phyloP scores from a whole-genome alignment of 2,888 invertebrate species.

The Hypselothyrea guttata region DNA sequence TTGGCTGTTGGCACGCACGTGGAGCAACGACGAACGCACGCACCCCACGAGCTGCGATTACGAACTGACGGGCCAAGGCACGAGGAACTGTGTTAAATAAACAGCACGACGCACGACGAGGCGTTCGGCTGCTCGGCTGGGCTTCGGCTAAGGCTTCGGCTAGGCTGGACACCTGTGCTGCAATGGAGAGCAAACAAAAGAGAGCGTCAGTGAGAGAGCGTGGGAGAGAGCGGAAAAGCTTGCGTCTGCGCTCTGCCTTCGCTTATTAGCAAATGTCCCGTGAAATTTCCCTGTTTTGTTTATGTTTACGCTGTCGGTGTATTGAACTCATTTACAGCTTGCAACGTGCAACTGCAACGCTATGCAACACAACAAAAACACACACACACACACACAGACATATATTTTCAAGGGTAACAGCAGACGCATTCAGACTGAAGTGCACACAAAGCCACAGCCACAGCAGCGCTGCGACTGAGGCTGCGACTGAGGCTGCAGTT shows the following conservation, averaged over 20 bases:
- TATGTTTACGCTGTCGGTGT: constrained; percentile 65
- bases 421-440: constrained; percentile 71
- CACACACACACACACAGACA: constrained; percentile 18
- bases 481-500: too few relatives aligned
- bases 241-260: constrained; percentile 50
- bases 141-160: not conserved
- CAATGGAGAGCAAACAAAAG: constrained; percentile 21
- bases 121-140: constrained; percentile 23
- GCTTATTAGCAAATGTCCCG: constrained; percentile 39
- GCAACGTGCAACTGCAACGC: constrained; percentile 46
- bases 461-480: not conserved
- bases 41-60: constrained; percentile 65
- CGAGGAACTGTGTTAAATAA: constrained; percentile 74
- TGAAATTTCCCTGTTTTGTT: constrained; percentile 70
- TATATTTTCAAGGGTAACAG: constrained; percentile 76
- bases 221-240: not conserved
- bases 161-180: constrained; percentile 42
- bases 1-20: too few relatives aligned
- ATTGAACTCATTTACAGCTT: constrained; percentile 68
- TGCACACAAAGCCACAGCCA: constrained; percentile 45
- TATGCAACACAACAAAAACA: constrained; percentile 51
- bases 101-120: constrained; percentile 40
- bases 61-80: constrained; percentile 64
- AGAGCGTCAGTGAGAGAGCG: constrained; percentile 16
- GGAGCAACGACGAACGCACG: constrained; percentile 18